Percentiles rank a stretch among this genome's conserved stretches.
Evolutionary conservation across 2,888 invertebrate genomes (phyloP).

Genomic region (Eucriotettix oculatus): DNA sequence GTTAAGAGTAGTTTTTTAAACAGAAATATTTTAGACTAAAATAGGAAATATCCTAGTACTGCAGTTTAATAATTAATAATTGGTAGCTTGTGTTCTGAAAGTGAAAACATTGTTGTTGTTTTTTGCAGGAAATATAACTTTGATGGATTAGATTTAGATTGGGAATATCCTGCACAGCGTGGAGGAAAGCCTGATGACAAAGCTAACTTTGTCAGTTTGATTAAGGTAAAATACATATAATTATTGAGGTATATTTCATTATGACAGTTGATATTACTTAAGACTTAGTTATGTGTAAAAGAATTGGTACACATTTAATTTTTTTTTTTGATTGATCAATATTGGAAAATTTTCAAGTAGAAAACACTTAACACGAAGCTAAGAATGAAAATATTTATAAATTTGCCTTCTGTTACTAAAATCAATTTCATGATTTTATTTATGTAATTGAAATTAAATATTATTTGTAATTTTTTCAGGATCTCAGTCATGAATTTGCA

Average conservation of each 20-base stretch:
- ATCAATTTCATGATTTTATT: constrained; percentile 1
- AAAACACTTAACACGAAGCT: too few species aligned
- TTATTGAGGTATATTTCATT: background rate
- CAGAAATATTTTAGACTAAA: too few species aligned
- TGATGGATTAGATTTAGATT: constrained; percentile 64
- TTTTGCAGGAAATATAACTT: constrained; percentile 45
- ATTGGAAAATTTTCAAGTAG: too few species aligned
- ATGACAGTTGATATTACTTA: too few species aligned
- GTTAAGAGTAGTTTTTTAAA: too few species aligned
- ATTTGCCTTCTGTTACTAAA: background rate
- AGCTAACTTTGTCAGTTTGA: constrained; percentile 57
- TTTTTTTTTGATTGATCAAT: too few species aligned
- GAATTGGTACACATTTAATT: too few species aligned
- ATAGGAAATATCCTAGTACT: too few species aligned
- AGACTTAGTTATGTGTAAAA: too few species aligned
- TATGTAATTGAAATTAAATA: constrained; percentile 2
- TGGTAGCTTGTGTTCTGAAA: background rate
- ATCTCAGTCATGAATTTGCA: constrained; percentile 52
- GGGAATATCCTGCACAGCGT: constrained; percentile 68
- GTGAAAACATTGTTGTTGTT: background rate
- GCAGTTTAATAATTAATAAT: too few species aligned
- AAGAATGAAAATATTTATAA: too few species aligned
- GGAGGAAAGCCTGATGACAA: constrained; percentile 60
- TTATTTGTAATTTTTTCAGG: constrained; percentile 28
- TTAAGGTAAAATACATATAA: constrained; percentile 36